Base-by-base conservation (phyloP, 1,140 invertebrate genomes). In the Drosophila teissieri region DNA sequence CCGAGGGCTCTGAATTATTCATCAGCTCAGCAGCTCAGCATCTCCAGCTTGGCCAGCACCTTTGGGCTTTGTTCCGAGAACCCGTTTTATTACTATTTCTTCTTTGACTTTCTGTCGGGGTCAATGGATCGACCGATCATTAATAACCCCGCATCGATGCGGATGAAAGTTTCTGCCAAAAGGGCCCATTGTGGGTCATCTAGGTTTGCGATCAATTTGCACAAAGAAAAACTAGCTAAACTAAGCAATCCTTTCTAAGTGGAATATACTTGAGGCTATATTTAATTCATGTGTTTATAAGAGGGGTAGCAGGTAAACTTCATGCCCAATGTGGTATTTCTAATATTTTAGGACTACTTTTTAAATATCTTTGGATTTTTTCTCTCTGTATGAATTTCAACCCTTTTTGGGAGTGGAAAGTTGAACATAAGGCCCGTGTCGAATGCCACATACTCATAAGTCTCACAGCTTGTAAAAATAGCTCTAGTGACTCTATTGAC, bases 1-100 rank as follows among this genome's bases (percentile, higher is more conserved):
- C 44, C 40, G 34, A 46, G 42, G 31, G 14, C 51, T 22, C 19
- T 86, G 82, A 88, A 86, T 86, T 88, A 86, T 86, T 86, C 82
- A 86, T 86, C 70, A 88, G 69, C 15, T 14, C 11, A 45, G 19
- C 22, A 15, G 4, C 4, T 31, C 55, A 24, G 19, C 46, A 48
- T 48, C 46, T 14, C 17, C 17, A 45, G 39, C 19, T 11, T 11
- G 5, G 27, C 54, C 4, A 44, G 42, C 42, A 17, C 19, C 42
- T 27, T 4, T 11, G 44, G 63, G 67, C 67, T 70, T 70, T 70
- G 49, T 70, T 56, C 27, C 27, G 8, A 45, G 45, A 65, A 68
- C 64, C 36, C 61, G 45, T 67, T 67, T 65, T 31, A 7, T 42
- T 17, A 15, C 4, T 44, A 44, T 17, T 44, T 17, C 17, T 44